Percentiles rank a stretch among this genome's conserved stretches.
Conservation (phyloP, 2,797 vertebrate species). For the Knipowitschia caucasica region DNA sequence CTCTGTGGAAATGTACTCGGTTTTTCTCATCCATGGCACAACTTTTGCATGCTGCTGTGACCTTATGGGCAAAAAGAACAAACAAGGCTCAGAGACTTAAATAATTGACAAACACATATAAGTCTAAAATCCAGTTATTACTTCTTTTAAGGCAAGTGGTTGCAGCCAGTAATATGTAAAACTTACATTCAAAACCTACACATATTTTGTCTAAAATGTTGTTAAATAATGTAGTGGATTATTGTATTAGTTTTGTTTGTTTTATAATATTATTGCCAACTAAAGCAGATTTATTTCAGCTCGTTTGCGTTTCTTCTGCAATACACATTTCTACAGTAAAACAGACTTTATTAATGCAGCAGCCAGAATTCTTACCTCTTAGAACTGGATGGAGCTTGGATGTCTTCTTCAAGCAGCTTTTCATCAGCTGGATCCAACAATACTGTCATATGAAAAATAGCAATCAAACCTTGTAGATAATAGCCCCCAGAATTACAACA, state of each 20-base stretch:
- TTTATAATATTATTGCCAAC: too few relatives aligned
- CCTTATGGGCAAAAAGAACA: slow-evolving; percentile 51
- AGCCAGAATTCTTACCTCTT: slow-evolving; percentile 78
- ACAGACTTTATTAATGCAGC: background rate
- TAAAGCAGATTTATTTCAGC: background rate
- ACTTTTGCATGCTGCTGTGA: slow-evolving; percentile 96
- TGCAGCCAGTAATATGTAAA: too few relatives aligned
- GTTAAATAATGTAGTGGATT: too few relatives aligned
- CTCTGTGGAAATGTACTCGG: slow-evolving; percentile 94
- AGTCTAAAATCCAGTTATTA: too few relatives aligned
- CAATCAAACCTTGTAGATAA: background rate
- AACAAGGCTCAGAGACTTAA: too few relatives aligned
- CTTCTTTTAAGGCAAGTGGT: background rate
- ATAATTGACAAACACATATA: too few relatives aligned
- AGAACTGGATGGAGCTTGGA: slow-evolving; percentile 90
- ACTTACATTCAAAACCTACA: background rate
- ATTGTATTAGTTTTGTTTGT: too few relatives aligned
- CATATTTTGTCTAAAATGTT: background rate
- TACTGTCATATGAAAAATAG: slow-evolving; percentile 62
- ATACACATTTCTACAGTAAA: background rate
- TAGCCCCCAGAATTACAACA: background rate
- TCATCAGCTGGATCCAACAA: slow-evolving; percentile 90
- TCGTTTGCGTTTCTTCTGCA: background rate
- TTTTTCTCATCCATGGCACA: slow-evolving; percentile 96
- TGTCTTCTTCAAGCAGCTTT: slow-evolving; percentile 93